Evolutionary conservation across 2,113 vertebrate genomes (phyloP), one percentile per base, ranked within the genome.

Genomic region (Numida meleagris): DNA sequence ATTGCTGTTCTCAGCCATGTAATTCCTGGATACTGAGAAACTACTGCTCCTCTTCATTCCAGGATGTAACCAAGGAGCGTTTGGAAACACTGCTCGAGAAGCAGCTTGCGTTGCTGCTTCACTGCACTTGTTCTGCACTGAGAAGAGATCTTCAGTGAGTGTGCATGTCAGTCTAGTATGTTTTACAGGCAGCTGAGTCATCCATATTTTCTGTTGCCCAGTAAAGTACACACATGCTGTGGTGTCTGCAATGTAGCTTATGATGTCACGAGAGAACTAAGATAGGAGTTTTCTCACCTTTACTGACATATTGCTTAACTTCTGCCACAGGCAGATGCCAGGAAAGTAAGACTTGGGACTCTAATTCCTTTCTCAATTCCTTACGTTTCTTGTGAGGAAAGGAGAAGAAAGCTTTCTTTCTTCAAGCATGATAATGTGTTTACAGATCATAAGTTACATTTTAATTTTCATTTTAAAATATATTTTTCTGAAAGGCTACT

Each of bases 191-290:
- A 16, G 16, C 78, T 14, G 10, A 42, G 80, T 62, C 23, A 16
- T 45, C 50, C 31, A 17, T 31, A 24, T 77, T 72, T 83, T 81
- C 21, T 63, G 36, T 71, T 89, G 72, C 65, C 9, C 42, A 45
- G 17, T 73, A 62, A 66, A 87, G 40, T 76, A 9, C 33, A 31
- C 19, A 43, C 45, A 16, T 45, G 29, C 42, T 63, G 24, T 66
- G 7, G 1, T 38, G 36, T 75, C 36, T 91, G 48, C 68, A 70
- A 34, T 46, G 55, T 2, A 10, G 19, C 45, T 74, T 89, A 33
- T 92, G 71, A 62, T 51, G 34, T 81, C 82, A 82, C 15, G 51
- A 66, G 48, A 42, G 59, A 92, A 51, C n/a, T 86, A 87, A 89
- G 51, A 55, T 29, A 61, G 11, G 19, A 55, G 1, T 57, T 62